phyloP scores from a whole-genome alignment of 1,140 invertebrate genomes.

The Sycophaga agraensis region DNA sequence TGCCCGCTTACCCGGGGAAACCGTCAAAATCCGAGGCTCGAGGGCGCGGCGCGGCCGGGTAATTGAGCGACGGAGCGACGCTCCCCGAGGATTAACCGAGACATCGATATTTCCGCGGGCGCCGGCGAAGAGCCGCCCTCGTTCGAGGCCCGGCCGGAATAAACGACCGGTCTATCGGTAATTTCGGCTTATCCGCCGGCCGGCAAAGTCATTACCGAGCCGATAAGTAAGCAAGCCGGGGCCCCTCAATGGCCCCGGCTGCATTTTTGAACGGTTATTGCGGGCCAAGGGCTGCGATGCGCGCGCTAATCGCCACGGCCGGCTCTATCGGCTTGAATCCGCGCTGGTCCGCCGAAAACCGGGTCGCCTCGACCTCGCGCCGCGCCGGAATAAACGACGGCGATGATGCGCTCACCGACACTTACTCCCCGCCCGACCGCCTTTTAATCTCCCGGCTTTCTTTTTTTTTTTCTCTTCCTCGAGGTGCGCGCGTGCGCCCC shows the following conservation, averaged over 20 bases:
- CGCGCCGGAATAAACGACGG: too few species aligned
- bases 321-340: too few species aligned
- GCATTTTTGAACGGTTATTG: too few species aligned
- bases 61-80: constrained; percentile 14
- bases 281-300: too few species aligned
- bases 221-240: constrained; percentile 11
- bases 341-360: too few species aligned
- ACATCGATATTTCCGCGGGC: neutral
- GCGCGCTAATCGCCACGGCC: too few species aligned
- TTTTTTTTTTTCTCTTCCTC: neutral
- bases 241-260: too few species aligned
- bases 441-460: neutral
- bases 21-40: constrained; percentile 11
- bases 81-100: constrained; percentile 13
- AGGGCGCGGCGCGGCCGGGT: too few species aligned
- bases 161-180: constrained; percentile 14
- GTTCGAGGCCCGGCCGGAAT: constrained; percentile 1
- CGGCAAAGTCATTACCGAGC: constrained; percentile 5
- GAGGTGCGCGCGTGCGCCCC: too few species aligned
- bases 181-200: constrained; percentile 11
- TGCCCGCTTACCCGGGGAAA: constrained; percentile 5
- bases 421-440: neutral
- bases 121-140: neutral
- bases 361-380: too few species aligned
- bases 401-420: neutral